Conservation (phyloP, 2,888 invertebrate species). For the Timandra comae region DNA sequence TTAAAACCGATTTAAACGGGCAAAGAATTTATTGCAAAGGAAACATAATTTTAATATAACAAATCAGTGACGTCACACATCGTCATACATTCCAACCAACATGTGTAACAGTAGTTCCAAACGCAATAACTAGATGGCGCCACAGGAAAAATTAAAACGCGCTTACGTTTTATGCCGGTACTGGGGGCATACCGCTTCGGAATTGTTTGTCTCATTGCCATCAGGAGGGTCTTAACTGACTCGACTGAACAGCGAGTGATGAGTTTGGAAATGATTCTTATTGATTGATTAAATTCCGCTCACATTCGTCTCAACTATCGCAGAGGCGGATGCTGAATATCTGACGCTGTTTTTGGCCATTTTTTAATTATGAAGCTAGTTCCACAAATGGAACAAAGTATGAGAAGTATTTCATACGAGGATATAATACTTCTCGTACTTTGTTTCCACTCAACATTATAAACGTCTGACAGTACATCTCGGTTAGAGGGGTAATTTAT, state of each 20-base stretch:
- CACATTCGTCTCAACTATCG: constrained; percentile 53
- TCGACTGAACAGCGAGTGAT: constrained; percentile 74
- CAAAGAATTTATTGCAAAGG: too few relatives aligned
- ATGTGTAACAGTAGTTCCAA: too few relatives aligned
- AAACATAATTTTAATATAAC: too few relatives aligned
- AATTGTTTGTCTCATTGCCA: constrained; percentile 30
- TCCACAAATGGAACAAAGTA: too few relatives aligned
- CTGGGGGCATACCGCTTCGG: neutral
- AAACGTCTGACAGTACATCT: neutral
- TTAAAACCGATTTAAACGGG: too few relatives aligned
- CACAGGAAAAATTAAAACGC: constrained; percentile 12
- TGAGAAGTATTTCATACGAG: neutral
- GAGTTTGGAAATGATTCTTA: constrained; percentile 48
- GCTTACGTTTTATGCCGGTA: constrained; percentile 8
- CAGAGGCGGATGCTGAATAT: constrained; percentile 42
- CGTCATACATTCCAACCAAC: too few relatives aligned
- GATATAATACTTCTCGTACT: neutral
- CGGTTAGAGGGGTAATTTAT: neutral
- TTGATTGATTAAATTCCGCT: constrained; percentile 55
- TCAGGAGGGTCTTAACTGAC: constrained; percentile 69
- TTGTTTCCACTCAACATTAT: neutral
- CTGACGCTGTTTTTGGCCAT: constrained; percentile 57
- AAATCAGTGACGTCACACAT: too few relatives aligned
- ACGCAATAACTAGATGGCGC: constrained; percentile 21
- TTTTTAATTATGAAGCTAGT: too few relatives aligned